Evolutionary conservation across 1,140 invertebrate species (phyloP).

Genomic region (Sipha flava): DNA sequence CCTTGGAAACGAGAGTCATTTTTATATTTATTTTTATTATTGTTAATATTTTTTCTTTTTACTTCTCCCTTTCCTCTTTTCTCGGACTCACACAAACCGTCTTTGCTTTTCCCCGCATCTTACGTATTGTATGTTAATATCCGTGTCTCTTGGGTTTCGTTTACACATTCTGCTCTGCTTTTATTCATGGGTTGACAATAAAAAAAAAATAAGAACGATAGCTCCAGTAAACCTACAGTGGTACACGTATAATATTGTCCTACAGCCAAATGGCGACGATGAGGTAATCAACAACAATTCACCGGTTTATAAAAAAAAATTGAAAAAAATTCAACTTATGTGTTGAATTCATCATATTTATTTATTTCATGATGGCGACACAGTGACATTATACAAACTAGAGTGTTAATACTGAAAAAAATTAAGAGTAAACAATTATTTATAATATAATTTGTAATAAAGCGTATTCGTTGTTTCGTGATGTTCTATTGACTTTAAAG

Average conservation of each 20-base stretch:
- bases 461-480: too few relatives aligned
- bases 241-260: too few relatives aligned
- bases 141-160: background rate
- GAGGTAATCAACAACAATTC: background rate
- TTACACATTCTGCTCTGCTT: background rate
- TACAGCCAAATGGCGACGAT: background rate
- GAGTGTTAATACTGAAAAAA: too few relatives aligned
- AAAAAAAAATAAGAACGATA: background rate
- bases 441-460: too few relatives aligned
- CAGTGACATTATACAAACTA: too few relatives aligned
- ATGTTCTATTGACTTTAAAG: too few relatives aligned
- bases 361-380: background rate
- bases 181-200: background rate
- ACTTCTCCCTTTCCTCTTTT: background rate
- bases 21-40: background rate
- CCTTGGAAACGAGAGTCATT: conserved; percentile 5
- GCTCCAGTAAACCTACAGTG: background rate
- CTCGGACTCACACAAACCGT: background rate
- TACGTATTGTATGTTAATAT: conserved; percentile 20
- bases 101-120: background rate
- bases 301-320: background rate
- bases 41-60: background rate
- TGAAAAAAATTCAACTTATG: background rate
- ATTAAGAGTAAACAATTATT: too few relatives aligned
- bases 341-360: background rate